Conservation (phyloP, 64 coral and sea anemone species). For the Pachyseris speciosa region DNA sequence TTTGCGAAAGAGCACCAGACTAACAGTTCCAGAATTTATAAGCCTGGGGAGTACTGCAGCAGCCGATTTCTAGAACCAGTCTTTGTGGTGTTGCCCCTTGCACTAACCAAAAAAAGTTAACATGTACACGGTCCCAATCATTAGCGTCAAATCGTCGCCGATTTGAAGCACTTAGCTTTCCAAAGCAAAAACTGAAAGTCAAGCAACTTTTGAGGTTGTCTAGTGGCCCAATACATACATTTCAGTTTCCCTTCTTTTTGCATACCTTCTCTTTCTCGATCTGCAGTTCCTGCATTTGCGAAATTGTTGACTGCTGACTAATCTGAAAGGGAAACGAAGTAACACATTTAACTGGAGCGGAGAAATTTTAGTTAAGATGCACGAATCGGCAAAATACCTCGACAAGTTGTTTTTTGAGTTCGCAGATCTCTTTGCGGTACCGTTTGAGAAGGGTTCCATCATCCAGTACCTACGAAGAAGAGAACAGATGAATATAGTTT, state of each 20-base stretch:
- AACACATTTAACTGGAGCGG: not conserved
- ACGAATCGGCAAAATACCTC: not conserved
- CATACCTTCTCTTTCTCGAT: constrained; percentile 56
- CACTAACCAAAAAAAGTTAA: no score
- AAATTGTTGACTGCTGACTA: constrained; percentile 6
- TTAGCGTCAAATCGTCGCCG: no score
- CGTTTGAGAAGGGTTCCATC: constrained; percentile 56
- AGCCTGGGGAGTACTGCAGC: no score
- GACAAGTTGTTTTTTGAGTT: constrained; percentile 34
- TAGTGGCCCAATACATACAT: no score
- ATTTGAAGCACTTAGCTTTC: no score
- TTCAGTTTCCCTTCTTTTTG: not conserved
- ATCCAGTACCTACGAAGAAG: constrained; percentile 46
- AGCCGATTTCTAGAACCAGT: no score
- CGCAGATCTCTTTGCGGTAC: constrained; percentile 35
- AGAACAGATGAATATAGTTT: not conserved
- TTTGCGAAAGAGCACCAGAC: no score
- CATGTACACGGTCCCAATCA: no score
- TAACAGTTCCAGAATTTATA: no score
- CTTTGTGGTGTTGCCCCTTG: no score
- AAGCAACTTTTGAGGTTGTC: no score
- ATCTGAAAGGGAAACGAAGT: not conserved
- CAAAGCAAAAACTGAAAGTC: no score
- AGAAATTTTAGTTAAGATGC: not conserved
- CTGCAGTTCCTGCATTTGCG: constrained; percentile 33